Conservation (phyloP, 2,888 invertebrate species). For the Lamellibrachia satsuma region DNA sequence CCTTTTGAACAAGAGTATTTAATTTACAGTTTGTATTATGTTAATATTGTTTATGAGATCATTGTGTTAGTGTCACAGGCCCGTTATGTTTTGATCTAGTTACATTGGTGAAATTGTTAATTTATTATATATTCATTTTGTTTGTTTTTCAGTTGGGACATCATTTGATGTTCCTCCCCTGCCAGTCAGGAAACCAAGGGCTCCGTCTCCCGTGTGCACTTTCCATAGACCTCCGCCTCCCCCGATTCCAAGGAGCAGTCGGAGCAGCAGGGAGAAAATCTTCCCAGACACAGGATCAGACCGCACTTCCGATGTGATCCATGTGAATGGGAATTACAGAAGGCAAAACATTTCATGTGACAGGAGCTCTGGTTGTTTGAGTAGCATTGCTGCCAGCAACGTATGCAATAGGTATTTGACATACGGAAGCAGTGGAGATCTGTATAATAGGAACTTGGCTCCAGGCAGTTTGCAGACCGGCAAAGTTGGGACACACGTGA, state of each 20-base stretch:
- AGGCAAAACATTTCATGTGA: slow-evolving; percentile 13
- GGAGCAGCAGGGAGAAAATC: not conserved
- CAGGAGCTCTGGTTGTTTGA: slow-evolving; percentile 10
- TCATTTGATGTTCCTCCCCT: not conserved
- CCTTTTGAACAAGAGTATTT: too few relatives aligned
- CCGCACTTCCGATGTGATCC: not conserved
- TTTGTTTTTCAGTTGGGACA: not conserved
- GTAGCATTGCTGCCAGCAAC: slow-evolving; percentile 3
- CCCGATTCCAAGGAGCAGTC: not conserved
- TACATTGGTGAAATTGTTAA: not conserved
- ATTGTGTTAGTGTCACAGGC: too few relatives aligned
- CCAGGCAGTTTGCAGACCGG: not conserved
- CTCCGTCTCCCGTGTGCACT: not conserved
- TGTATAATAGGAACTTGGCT: slow-evolving; percentile 5
- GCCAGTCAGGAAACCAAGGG: not conserved
- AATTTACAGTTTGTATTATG: too few relatives aligned
- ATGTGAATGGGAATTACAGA: slow-evolving; percentile 1
- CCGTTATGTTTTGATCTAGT: not conserved
- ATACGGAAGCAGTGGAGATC: not conserved
- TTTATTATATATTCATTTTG: not conserved
- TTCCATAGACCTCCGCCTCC: not conserved
- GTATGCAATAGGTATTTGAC: slow-evolving; percentile 2
- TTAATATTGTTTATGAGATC: too few relatives aligned
- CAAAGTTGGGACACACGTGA: not conserved
- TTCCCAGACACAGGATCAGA: not conserved